A percentile compares a stretch with the other conserved stretches of the same genome.
Conservation (phyloP, 2,797 vertebrate genomes). For the Cottoperca gobio region DNA sequence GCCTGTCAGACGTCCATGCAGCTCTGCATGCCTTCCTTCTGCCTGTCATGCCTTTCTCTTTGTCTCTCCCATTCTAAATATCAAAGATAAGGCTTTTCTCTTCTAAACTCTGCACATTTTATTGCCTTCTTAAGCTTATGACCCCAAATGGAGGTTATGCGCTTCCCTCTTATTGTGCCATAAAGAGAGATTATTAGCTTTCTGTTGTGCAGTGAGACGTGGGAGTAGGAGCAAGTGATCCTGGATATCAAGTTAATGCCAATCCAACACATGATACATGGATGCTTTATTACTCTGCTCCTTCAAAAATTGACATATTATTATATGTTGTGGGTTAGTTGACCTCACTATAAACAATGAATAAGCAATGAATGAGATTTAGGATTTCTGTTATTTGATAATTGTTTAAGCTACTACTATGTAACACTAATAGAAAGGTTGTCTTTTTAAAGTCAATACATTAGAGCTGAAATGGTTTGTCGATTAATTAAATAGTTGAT, state of each 20-base stretch:
- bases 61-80: slow-evolving; percentile 2
- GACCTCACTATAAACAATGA: too few relatives aligned
- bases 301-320: neutral
- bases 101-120: neutral
- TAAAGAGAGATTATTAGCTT: slow-evolving; percentile 32
- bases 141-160: slow-evolving; percentile 43
- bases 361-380: too few relatives aligned
- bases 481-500: neutral
- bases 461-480: neutral
- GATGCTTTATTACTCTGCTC: neutral
- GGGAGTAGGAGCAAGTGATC: neutral
- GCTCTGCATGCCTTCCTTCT: slow-evolving; percentile 9
- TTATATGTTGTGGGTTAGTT: neutral
- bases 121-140: neutral
- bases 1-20: slow-evolving; percentile 43
- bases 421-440: neutral
- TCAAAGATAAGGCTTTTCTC: neutral
- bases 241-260: neutral
- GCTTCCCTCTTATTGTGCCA: neutral
- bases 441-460: neutral
- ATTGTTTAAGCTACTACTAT: neutral
- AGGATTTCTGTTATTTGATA: neutral
- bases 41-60: slow-evolving; percentile 15
- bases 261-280: too few relatives aligned
- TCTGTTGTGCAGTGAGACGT: slow-evolving; percentile 16